Conservation (phyloP, 2,797 vertebrate genomes). For the Myiothlypis chrysogaster region DNA sequence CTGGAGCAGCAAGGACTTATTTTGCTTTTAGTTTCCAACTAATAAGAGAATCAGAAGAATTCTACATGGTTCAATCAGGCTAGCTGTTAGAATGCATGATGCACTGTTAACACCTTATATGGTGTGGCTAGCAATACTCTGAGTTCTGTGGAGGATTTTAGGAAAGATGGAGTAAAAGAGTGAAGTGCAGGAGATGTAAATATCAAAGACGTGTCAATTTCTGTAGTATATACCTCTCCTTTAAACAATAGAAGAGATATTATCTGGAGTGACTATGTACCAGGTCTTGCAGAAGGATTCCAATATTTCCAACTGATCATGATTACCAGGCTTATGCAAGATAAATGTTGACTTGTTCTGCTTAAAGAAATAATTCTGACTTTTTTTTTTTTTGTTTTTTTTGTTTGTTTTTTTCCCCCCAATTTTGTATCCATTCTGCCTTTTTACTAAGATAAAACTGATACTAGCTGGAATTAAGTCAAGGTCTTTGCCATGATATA, state of each 20-base stretch:
- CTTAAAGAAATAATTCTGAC: background rate
- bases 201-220: background rate
- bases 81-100: background rate
- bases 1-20: background rate
- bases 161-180: background rate
- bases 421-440: background rate
- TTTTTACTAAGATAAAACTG: background rate
- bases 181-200: background rate
- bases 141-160: background rate
- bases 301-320: background rate
- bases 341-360: background rate
- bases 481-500: background rate
- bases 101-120: background rate
- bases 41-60: background rate
- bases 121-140: background rate
- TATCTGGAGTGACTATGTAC: background rate
- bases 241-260: background rate
- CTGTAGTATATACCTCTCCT: background rate
- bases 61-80: background rate
- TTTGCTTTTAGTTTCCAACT: background rate
- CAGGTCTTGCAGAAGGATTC: background rate
- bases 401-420: too few species aligned
- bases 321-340: background rate
- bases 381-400: accelerated
- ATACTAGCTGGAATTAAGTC: background rate